These are phyloP conservation scores for Onychorhynchus coronatus DNA, from an alignment of 2,113 vertebrate species.

Conservation along the genomic window DNA sequence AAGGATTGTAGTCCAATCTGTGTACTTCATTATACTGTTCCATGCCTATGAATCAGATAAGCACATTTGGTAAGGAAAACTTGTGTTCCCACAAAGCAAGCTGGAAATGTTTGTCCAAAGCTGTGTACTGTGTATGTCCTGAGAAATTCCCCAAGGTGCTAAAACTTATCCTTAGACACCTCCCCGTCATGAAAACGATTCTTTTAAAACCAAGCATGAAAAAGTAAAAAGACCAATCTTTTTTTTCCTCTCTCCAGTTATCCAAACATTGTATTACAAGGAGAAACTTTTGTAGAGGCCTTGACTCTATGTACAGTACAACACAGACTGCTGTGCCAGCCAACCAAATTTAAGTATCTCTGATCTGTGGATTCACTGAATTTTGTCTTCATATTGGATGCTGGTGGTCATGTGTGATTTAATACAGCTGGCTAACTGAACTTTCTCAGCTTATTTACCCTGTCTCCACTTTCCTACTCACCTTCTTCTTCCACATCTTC, in stretches of 20 bases:
- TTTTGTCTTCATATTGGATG: neutral
- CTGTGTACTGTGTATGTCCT: neutral
- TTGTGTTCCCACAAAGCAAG: neutral
- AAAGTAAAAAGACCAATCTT: rapidly evolving
- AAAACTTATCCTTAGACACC: neutral
- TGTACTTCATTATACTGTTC: neutral
- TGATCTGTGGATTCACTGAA: neutral
- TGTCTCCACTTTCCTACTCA: neutral
- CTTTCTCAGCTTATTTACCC: neutral
- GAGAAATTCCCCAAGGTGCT: neutral
- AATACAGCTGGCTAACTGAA: neutral
- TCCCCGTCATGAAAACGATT: neutral
- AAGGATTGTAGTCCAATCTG: neutral
- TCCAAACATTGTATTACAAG: neutral
- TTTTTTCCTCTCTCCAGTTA: neutral
- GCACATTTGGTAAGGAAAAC: neutral
- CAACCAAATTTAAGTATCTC: neutral
- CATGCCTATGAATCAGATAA: neutral
- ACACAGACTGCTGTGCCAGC: neutral
- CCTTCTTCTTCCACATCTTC: neutral
- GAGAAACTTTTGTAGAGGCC: neutral
- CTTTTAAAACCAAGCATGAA: neutral
- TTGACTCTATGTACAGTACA: neutral
- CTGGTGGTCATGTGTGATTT: neutral
- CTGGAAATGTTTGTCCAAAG: neutral